Evolutionary conservation across 2,797 vertebrate genomes (phyloP).

Genomic region (Cossypha dichroa): DNA sequence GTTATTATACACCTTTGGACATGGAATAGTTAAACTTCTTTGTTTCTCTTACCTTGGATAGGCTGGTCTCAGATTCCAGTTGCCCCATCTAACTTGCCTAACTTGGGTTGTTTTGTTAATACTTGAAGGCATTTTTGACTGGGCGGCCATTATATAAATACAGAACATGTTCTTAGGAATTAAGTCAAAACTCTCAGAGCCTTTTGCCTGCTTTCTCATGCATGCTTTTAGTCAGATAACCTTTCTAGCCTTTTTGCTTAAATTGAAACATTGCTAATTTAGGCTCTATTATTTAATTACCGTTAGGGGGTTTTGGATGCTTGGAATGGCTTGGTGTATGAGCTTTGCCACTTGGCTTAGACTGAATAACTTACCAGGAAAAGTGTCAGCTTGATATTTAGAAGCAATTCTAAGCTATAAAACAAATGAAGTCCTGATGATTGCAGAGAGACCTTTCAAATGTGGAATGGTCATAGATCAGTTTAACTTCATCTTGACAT

Average conservation of each 20-base stretch:
- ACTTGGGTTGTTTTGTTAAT: not conserved
- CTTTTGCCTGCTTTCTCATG: not conserved
- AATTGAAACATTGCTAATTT: not conserved
- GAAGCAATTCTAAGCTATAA: not conserved
- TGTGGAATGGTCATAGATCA: not conserved
- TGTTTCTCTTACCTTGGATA: not conserved
- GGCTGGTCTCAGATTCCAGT: not conserved
- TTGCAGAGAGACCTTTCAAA: not conserved
- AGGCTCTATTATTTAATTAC: not conserved
- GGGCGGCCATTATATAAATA: not conserved
- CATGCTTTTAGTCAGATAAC: not conserved
- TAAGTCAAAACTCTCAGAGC: fast-evolving
- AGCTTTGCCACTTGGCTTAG: not conserved
- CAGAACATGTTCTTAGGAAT: not conserved
- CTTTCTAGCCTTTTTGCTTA: not conserved
- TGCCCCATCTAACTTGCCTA: not conserved
- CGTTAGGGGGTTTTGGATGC: not conserved
- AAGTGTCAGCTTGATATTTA: not conserved
- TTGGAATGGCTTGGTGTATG: not conserved
- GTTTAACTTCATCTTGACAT: not conserved
- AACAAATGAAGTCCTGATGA: not conserved
- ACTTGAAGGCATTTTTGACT: not conserved
- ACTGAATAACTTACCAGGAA: not conserved
- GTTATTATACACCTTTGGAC: not conserved
- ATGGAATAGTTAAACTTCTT: not conserved